Conservation (phyloP, 1,140 invertebrate genomes). For the Lepeophtheirus salmonis region DNA sequence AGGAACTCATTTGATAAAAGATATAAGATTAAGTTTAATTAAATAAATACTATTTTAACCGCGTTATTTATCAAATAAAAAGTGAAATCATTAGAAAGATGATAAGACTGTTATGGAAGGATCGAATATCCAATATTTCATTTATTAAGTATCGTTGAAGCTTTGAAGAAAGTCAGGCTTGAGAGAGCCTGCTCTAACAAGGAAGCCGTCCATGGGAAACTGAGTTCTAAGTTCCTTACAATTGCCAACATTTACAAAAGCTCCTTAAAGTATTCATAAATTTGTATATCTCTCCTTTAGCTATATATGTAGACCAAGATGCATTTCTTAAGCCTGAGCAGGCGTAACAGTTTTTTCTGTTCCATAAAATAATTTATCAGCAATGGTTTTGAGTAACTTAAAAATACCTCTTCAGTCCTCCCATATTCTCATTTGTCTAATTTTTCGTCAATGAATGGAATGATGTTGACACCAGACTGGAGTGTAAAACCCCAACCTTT, state of each 20-base stretch:
- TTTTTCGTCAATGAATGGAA: conserved; percentile 94
- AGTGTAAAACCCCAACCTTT: conserved; percentile 18
- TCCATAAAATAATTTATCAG: conserved; percentile 41
- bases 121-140: no score
- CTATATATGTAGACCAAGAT: conserved; percentile 66
- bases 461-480: conserved; percentile 38
- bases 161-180: conserved; percentile 95
- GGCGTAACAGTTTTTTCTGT: conserved; percentile 94
- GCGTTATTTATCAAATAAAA: no score
- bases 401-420: conserved; percentile 87
- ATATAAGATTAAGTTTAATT: no score
- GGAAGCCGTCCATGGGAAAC: conserved; percentile 95
- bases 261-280: conserved; percentile 86
- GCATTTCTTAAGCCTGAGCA: conserved; percentile 43
- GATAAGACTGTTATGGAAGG: no score
- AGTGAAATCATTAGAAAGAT: no score
- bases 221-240: conserved; percentile 69
- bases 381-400: conserved; percentile 38
- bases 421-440: conserved; percentile 81
- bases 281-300: conserved; percentile 53
- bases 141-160: conserved; percentile 44
- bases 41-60: no score
- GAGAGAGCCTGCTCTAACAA: conserved; percentile 89
- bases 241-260: conserved; percentile 83
- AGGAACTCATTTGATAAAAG: no score